These are phyloP conservation scores for Drosophila helvetica DNA, from an alignment of 2,888 invertebrate genomes.

Conservation along the genomic window DNA sequence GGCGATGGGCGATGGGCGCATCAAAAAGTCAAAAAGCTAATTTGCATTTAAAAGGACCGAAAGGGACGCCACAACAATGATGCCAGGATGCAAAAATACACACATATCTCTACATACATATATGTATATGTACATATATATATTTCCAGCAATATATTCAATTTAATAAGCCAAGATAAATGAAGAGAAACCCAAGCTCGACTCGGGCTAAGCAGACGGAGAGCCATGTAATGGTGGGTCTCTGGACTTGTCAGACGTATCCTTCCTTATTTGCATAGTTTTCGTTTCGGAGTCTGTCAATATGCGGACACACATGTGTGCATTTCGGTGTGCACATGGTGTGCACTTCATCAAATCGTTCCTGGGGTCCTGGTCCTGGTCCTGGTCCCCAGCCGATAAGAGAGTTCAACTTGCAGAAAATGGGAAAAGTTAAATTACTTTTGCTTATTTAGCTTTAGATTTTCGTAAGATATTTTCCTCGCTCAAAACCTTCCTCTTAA, in stretches of 20 bases:
- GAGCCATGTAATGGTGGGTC: constrained; percentile 25
- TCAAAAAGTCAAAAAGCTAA: constrained; percentile 80
- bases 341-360: constrained; percentile 74
- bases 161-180: constrained; percentile 80
- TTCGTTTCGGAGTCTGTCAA: constrained; percentile 61
- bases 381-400: constrained; percentile 61
- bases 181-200: constrained; percentile 50
- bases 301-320: constrained; percentile 51
- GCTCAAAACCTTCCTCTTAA: constrained; percentile 14
- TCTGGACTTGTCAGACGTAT: constrained; percentile 55
- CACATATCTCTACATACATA: neutral
- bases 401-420: constrained; percentile 41
- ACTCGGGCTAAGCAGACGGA: constrained; percentile 8
- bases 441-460: constrained; percentile 59
- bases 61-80: constrained; percentile 63
- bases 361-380: constrained; percentile 15
- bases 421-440: constrained; percentile 75
- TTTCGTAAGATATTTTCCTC: constrained; percentile 30
- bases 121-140: constrained; percentile 16
- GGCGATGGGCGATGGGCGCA: constrained; percentile 59
- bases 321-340: constrained; percentile 30
- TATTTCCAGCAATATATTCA: constrained; percentile 74
- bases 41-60: constrained; percentile 77
- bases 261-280: constrained; percentile 76
- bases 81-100: constrained; percentile 51